Evolutionary conservation across 2,113 vertebrate species (phyloP), one percentile per base, ranked within the genome.

Genomic region (Nycticorax nycticorax): DNA sequence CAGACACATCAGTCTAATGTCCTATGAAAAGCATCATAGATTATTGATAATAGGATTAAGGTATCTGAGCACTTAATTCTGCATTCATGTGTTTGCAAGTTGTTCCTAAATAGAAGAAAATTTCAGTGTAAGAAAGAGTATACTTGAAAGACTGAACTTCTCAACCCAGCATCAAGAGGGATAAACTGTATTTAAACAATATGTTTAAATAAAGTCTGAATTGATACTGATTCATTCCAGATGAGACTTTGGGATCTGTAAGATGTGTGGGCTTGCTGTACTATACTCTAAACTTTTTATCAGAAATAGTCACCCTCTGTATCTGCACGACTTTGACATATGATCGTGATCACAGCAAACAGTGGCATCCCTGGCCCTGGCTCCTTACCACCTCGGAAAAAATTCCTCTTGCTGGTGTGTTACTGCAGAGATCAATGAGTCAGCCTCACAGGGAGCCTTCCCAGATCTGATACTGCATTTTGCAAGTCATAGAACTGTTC

Each of bases 151-250:
- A 55, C 62, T 96, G 96, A 96, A 97, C 94, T 96, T 96, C 95
- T 96, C 94, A 97, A 97, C 96, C 55, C 84, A 80, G 67, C 81
- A 93, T 92, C 80, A 73, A 86, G 94, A 95, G 84, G 93, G 92
- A 96, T 96, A 96, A 97, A 85, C 89, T 95, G 94, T 97, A 96
- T 96, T 97, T 94, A 97, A 97, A 97, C 96, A 97, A 85, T 92
- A 91, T 96, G 94, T 95, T 96, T 96, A 94, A 97, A 92, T 97
- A 92, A 95, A 94, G 84, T 75, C 77, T 94, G 96, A 96, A 93
- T 91, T 93, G 89, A 74, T 91, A 69, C 81, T 97, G 95, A 96
- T 96, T 97, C 67, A 45, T 95, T 97, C 94, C 97, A 97, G 96
- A 97, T 97, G 97, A 97, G 87, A 63, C 63, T 91, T 78, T 41